Conservation (phyloP, 2,888 invertebrate genomes). For the Lepeophtheirus nordmannii region DNA sequence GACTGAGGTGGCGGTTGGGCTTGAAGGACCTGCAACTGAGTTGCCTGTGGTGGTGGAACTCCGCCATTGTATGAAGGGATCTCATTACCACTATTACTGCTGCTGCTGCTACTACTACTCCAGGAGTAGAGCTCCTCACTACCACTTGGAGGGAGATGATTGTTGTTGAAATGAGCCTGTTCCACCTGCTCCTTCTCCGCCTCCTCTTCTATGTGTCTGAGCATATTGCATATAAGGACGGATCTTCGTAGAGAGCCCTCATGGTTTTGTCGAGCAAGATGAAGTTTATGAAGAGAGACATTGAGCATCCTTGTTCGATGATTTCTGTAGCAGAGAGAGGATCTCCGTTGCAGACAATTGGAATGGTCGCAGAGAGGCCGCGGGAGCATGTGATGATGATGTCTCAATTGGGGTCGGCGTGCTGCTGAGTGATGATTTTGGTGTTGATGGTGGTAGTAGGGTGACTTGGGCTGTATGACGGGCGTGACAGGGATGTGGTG, state of each 20-base stretch:
- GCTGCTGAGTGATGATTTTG: background rate
- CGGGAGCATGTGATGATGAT: background rate
- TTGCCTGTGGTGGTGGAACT: background rate
- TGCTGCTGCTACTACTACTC: too few relatives aligned
- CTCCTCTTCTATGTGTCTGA: constrained; percentile 72
- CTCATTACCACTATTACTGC: too few relatives aligned
- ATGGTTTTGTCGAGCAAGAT: constrained; percentile 67
- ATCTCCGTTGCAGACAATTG: constrained; percentile 56
- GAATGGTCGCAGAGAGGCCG: constrained; percentile 44
- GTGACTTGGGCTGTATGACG: constrained; percentile 26
- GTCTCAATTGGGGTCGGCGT: constrained; percentile 25
- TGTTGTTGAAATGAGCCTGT: background rate
- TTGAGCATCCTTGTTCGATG: constrained; percentile 73
- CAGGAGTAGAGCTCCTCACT: too few relatives aligned
- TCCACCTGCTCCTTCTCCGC: constrained; percentile 46
- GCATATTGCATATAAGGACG: constrained; percentile 80
- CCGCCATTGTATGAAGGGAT: too few relatives aligned
- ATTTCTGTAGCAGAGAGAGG: constrained; percentile 58
- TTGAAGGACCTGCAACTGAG: background rate
- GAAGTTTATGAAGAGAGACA: constrained; percentile 77
- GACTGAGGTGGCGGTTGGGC: constrained; percentile 6
- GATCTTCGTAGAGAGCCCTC: constrained; percentile 76
- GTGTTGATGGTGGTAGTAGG: constrained; percentile 16
- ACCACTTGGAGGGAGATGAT: too few relatives aligned
- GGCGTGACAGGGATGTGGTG: constrained; percentile 26